Evolutionary conservation across 2,888 invertebrate species (phyloP), one percentile per base, ranked within the genome.

Genomic region (Clanis bilineata): DNA sequence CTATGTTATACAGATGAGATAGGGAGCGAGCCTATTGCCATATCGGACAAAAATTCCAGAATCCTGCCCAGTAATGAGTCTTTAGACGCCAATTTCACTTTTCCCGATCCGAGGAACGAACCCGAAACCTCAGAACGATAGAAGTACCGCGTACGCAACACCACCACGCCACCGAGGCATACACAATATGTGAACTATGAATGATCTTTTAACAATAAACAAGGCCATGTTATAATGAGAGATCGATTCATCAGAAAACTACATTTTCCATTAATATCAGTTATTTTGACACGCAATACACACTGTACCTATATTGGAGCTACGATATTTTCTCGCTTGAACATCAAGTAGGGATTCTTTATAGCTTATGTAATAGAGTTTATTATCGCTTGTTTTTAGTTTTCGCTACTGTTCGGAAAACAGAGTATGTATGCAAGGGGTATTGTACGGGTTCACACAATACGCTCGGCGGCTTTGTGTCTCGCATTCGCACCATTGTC

Each of bases 381-480:
- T 68, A 72, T 71, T 79, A 77, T 85, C 61, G 80, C 68, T 68
- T 78, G 79, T 63, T 72, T 74, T 75, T 75, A 61, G 66, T 77
- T 82, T 78, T 81, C 71, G 76, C 72, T 74, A 65, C 72, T 79
- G 81, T 65, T 71, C 66, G 67, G 68, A 43, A 56, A 23, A 43
- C 39, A 72, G 69, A 70, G 73, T 76, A 67, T 86, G 82, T 87
- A 85, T 86, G 88, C 86, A 86, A 85, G 87, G 85, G 86, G 86
- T 89, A 89, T 90, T 90, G 90, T 90, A 83, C 77, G 83, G 82
- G 83, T 81, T 86, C 86, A 86, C 81, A 90, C 89, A 90, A 90
- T 89, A 82, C 87, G 78, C 74, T 78, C 79, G 78, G 81, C 77
- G 85, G 89, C 89, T 90, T 90, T 91, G 90, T 90, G 84, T 83